A percentile compares a stretch with the other conserved stretches of the same genome.
Conservation (phyloP, 2,888 invertebrate genomes). For the Halictus quadricinctus region DNA sequence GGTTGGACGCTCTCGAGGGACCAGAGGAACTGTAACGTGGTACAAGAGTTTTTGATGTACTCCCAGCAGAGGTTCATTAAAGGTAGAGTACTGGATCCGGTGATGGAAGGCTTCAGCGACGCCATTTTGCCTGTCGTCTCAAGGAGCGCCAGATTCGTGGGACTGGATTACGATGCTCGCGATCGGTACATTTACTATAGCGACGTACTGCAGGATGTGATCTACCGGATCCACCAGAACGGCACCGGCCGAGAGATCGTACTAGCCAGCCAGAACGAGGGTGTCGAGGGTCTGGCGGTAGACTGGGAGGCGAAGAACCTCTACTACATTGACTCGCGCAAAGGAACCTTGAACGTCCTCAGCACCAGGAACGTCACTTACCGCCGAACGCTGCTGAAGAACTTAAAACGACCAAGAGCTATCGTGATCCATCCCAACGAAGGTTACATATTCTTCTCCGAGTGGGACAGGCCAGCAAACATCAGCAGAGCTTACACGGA, state of each 20-base stretch:
- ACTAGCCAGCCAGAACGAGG: slow-evolving; percentile 97
- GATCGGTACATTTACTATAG: slow-evolving; percentile 98
- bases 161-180: slow-evolving; percentile 95
- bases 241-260: slow-evolving; percentile 94
- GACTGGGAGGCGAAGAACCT: slow-evolving; percentile 98
- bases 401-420: slow-evolving; percentile 95
- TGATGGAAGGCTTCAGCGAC: slow-evolving; percentile 95
- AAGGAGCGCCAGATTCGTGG: slow-evolving; percentile 95
- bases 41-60: slow-evolving; percentile 96
- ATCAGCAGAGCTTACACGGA: slow-evolving; percentile 96
- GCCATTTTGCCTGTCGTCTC: slow-evolving; percentile 98
- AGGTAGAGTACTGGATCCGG: slow-evolving; percentile 94
- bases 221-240: slow-evolving; percentile 91
- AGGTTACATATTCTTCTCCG: slow-evolving; percentile 97
- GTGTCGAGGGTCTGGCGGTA: slow-evolving; percentile 96
- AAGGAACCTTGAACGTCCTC: slow-evolving; percentile 96
- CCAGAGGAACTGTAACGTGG: slow-evolving; percentile 90
- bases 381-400: slow-evolving; percentile 91
- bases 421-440: slow-evolving; percentile 98
- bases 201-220: slow-evolving; percentile 97
- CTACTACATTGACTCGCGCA: slow-evolving; percentile 97
- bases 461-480: slow-evolving; percentile 98
- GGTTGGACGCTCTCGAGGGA: slow-evolving; percentile 91
- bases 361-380: slow-evolving; percentile 93
- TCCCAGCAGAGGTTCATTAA: slow-evolving; percentile 98